These are phyloP conservation scores for Rotaria macrura DNA, from an alignment of 2,888 invertebrate species.

Conservation along the genomic window DNA sequence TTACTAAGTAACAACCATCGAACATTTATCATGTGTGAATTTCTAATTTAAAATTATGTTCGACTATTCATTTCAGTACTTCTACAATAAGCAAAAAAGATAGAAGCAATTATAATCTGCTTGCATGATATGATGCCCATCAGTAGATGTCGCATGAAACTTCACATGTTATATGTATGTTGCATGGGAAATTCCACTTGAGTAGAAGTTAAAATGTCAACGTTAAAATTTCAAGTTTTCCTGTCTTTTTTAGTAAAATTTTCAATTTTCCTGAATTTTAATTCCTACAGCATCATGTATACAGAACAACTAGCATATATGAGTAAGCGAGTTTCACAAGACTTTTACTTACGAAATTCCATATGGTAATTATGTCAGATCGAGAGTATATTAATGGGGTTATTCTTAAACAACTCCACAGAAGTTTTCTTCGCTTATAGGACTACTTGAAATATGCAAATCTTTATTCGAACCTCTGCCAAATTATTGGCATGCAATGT, in stretches of 20 bases:
- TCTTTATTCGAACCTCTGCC: background rate
- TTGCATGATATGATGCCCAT: too few relatives aligned
- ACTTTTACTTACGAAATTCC: background rate
- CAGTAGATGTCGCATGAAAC: background rate
- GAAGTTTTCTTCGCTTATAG: background rate
- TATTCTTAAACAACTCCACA: background rate
- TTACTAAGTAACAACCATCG: background rate
- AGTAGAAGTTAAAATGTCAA: too few relatives aligned
- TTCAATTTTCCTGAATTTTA: too few relatives aligned
- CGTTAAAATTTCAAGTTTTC: too few relatives aligned
- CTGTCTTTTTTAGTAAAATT: too few relatives aligned
- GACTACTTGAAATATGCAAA: background rate
- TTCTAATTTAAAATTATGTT: background rate
- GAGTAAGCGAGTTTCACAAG: background rate
- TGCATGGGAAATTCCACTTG: too few relatives aligned
- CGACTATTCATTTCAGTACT: background rate
- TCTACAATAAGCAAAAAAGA: background rate
- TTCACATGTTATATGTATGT: too few relatives aligned
- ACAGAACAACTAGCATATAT: too few relatives aligned
- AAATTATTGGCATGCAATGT: background rate
- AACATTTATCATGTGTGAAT: background rate
- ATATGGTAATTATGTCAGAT: background rate
- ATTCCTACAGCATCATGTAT: too few relatives aligned
- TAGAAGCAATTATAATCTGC: too few relatives aligned
- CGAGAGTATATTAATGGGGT: background rate